phyloP scores from a whole-genome alignment of 2,797 vertebrate genomes.

The Poecilia velifera region DNA sequence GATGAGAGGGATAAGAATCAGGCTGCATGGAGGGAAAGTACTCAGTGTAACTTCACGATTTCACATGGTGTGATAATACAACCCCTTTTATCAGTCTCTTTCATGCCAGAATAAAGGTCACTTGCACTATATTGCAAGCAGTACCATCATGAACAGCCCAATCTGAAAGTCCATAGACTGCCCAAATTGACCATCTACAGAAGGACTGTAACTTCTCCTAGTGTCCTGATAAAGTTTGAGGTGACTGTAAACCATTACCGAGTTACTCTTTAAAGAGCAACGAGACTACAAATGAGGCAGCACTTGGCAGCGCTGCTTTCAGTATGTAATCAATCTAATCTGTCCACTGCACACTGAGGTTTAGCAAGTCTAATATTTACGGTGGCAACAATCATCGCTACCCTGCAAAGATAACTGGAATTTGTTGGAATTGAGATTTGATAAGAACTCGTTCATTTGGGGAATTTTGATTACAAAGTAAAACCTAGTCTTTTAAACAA shows the following conservation, averaged over 20 bases:
- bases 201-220: conserved; percentile 24
- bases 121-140: conserved; percentile 33
- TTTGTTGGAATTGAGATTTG: neutral
- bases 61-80: conserved; percentile 43
- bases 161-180: conserved; percentile 33
- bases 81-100: conserved; percentile 56
- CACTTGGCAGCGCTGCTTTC: neutral
- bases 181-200: conserved; percentile 41
- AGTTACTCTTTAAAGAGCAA: conserved; percentile 5
- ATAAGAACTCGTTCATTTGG: neutral
- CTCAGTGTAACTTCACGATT: conserved; percentile 37
- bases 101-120: conserved; percentile 61
- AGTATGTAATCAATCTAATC: neutral
- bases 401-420: neutral
- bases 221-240: conserved; percentile 34
- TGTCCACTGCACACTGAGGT: neutral
- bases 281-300: neutral
- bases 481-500: neutral
- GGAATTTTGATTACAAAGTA: neutral
- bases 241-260: conserved; percentile 17
- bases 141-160: conserved; percentile 36
- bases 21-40: conserved; percentile 28
- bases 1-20: conserved; percentile 62
- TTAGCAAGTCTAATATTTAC: conserved; percentile 3
- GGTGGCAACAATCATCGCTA: neutral